Evolutionary conservation across 2,113 vertebrate species (phyloP).

Genomic region (Smithornis capensis): DNA sequence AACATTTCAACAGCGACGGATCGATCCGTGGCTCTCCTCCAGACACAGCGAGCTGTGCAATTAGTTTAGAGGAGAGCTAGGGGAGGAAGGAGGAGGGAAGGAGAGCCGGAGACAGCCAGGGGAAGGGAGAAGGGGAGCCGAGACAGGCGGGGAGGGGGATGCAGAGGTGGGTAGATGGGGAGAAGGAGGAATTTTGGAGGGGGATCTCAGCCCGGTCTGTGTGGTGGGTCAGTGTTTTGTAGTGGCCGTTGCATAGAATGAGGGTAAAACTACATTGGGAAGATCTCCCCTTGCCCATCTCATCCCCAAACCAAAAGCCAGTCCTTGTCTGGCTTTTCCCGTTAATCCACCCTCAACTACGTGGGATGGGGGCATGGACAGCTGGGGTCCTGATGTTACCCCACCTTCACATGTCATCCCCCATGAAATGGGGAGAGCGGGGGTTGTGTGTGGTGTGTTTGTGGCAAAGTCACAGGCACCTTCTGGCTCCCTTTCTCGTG

Average conservation of each 20-base stretch:
- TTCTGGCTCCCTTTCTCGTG: not conserved
- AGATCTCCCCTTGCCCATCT: not conserved
- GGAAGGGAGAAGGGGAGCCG: not conserved
- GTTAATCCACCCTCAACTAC: not conserved
- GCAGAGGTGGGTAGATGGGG: not conserved
- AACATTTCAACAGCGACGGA: conserved; percentile 87
- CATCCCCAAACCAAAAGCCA: too few relatives aligned
- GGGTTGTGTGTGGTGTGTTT: accelerated
- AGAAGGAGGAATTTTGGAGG: not conserved
- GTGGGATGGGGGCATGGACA: accelerated
- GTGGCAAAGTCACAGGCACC: not conserved
- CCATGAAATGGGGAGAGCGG: not conserved
- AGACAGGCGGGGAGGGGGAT: not conserved
- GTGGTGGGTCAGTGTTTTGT: accelerated
- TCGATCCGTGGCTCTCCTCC: conserved; percentile 82
- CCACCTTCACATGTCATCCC: accelerated
- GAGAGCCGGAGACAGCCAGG: not conserved
- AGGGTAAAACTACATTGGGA: accelerated
- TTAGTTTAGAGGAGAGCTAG: conserved; percentile 78
- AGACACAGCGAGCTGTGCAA: conserved; percentile 76
- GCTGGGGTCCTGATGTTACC: accelerated
- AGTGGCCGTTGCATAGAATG: accelerated
- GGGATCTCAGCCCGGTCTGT: not conserved
- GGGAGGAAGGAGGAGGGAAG: not conserved
- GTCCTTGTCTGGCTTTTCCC: not conserved